A percentile compares a stretch with the other conserved stretches of the same genome.
Conservation (phyloP, 2,113 vertebrate species). For the Antennarius striatus region DNA sequence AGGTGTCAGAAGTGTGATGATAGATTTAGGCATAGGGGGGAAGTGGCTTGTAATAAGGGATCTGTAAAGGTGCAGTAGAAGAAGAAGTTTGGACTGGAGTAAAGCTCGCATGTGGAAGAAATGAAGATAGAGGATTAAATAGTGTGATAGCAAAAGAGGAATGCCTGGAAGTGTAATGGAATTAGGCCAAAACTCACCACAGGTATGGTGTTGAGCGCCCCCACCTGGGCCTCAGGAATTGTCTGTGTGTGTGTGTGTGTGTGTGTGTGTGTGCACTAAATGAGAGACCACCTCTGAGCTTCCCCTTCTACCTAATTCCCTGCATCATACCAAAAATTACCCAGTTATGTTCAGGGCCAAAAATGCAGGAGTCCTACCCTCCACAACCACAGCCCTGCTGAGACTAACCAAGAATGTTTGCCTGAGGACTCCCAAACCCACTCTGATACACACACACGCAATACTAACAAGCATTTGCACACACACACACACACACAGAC, state of each 20-base stretch:
- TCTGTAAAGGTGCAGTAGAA: not conserved
- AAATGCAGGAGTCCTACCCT: conserved; percentile 62
- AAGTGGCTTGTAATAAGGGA: not conserved
- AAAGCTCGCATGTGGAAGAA: conserved; percentile 14
- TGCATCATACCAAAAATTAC: conserved; percentile 70
- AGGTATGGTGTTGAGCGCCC: conserved; percentile 63
- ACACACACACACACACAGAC: not conserved
- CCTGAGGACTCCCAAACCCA: conserved; percentile 59
- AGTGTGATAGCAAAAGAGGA: conserved; percentile 32
- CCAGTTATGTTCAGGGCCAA: conserved; percentile 62
- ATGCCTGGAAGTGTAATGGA: conserved; percentile 70
- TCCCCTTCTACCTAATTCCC: conserved; percentile 74
- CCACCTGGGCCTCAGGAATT: conserved; percentile 58
- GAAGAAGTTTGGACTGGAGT: not conserved
- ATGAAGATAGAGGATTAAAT: conserved; percentile 7
- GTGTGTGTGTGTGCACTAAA: conserved; percentile 40
- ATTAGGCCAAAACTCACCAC: conserved; percentile 59
- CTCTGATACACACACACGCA: conserved; percentile 33
- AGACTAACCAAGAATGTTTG: conserved; percentile 58
- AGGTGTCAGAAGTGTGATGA: not conserved
- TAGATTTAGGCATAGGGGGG: no score
- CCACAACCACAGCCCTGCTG: conserved; percentile 58
- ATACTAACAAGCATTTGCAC: conserved; percentile 33
- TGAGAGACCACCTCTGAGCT: conserved; percentile 77
- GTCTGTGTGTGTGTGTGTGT: conserved; percentile 32